phyloP scores from a whole-genome alignment of 2,797 vertebrate species.

The Tinamus major region DNA sequence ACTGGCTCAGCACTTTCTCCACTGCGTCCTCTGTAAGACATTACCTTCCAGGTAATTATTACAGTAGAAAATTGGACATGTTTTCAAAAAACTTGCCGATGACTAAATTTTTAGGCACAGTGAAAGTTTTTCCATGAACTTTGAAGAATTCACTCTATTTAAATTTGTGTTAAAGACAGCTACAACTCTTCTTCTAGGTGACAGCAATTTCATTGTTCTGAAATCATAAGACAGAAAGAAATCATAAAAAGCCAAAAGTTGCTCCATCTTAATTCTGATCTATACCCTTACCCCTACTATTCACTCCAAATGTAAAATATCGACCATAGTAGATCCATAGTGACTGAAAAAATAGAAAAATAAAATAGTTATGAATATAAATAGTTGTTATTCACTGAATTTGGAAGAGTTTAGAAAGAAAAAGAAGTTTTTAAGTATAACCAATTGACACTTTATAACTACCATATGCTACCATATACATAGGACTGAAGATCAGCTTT shows the following conservation, averaged over 20 bases:
- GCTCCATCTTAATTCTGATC: not conserved
- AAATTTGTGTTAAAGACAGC: not conserved
- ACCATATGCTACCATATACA: not conserved
- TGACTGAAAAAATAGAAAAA: not conserved
- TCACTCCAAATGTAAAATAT: constrained; percentile 27
- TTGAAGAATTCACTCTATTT: not conserved
- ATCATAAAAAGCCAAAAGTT: not conserved
- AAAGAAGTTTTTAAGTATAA: not conserved
- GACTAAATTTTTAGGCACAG: not conserved
- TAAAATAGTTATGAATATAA: not conserved
- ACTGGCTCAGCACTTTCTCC: not conserved
- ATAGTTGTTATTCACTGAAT: not conserved
- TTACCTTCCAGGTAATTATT: not conserved
- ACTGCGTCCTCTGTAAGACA: not conserved
- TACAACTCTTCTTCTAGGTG: not conserved
- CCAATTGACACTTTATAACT: not conserved
- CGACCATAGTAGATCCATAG: not conserved
- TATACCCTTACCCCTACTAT: not conserved
- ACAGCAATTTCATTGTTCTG: not conserved
- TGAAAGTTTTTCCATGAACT: not conserved
- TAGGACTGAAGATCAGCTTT: not conserved
- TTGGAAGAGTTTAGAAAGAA: not conserved
- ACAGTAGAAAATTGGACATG: not conserved
- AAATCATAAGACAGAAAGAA: not conserved
- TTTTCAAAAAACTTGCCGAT: not conserved